These are phyloP conservation scores for Sympetrum striolatum DNA, from an alignment of 2,888 invertebrate species.

Conservation along the genomic window DNA sequence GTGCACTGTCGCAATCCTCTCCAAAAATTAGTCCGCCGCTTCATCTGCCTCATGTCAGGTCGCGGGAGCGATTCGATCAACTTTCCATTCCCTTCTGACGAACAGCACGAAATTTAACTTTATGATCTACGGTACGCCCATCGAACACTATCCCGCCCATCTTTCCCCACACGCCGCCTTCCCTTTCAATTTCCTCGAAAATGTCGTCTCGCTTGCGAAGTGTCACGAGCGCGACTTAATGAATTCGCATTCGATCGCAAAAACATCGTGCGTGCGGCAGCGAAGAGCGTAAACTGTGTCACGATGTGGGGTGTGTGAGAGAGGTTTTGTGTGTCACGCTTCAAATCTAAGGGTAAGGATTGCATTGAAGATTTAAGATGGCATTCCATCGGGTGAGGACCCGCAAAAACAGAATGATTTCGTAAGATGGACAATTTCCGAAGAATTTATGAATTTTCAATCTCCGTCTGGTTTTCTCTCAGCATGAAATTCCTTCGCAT, in stretches of 20 bases:
- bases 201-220: not conserved
- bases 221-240: not conserved
- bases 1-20: no score
- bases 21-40: not conserved
- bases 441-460: no score
- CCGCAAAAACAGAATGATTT: not conserved
- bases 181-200: not conserved
- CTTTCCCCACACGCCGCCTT: not conserved
- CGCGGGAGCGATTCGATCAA: not conserved
- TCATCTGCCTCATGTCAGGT: not conserved
- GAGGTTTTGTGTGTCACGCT: not conserved
- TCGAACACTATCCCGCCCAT: not conserved
- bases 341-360: not conserved
- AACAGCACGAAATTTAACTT: not conserved
- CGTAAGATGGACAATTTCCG: not conserved
- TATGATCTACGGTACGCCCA: not conserved
- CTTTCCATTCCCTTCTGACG: not conserved
- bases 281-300: not conserved
- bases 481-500: no score
- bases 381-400: not conserved
- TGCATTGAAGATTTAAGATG: not conserved
- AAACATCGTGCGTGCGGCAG: not conserved
- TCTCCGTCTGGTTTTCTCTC: no score
- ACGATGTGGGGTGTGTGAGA: not conserved
- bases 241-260: not conserved